These are phyloP conservation scores for Fulica atra DNA, from an alignment of 2,113 vertebrate species.

Conservation along the genomic window DNA sequence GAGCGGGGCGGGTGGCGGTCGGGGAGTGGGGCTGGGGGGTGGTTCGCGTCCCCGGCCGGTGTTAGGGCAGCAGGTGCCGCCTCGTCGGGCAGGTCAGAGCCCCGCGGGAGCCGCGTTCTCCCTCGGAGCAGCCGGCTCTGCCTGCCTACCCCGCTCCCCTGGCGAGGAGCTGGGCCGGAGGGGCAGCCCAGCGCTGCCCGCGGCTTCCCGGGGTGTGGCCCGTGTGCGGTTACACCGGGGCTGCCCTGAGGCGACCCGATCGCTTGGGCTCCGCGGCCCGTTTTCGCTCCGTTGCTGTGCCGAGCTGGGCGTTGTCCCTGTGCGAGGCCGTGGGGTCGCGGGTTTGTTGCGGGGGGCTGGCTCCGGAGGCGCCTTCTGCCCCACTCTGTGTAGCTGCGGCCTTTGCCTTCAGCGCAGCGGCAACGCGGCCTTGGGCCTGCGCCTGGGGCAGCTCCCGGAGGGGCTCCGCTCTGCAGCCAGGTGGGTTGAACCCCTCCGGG, in stretches of 20 bases:
- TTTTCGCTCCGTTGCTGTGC: too few species aligned
- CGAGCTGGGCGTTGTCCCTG: background rate
- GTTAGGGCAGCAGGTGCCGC: too few species aligned
- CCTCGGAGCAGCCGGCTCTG: background rate
- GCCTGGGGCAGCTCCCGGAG: background rate
- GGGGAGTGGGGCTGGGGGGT: too few species aligned
- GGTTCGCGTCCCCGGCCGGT: too few species aligned
- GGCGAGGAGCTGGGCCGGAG: too few species aligned
- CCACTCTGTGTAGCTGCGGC: background rate
- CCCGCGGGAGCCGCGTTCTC: background rate
- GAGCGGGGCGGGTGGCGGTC: fast-evolving
- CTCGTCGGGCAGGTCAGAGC: background rate
- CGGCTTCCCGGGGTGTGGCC: background rate
- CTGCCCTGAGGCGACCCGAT: background rate
- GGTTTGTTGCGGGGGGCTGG: background rate
- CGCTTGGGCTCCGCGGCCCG: background rate
- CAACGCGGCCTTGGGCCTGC: background rate
- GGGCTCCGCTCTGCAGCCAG: background rate
- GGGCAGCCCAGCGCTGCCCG: too few species aligned
- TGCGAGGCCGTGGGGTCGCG: fast-evolving
- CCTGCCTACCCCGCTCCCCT: background rate
- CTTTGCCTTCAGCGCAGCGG: background rate
- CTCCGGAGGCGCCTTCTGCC: background rate
- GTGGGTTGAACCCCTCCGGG: too few species aligned
- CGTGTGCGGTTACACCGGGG: background rate